Evolutionary conservation across 1,140 invertebrate genomes (phyloP).

Genomic region (Nephila pilipes): DNA sequence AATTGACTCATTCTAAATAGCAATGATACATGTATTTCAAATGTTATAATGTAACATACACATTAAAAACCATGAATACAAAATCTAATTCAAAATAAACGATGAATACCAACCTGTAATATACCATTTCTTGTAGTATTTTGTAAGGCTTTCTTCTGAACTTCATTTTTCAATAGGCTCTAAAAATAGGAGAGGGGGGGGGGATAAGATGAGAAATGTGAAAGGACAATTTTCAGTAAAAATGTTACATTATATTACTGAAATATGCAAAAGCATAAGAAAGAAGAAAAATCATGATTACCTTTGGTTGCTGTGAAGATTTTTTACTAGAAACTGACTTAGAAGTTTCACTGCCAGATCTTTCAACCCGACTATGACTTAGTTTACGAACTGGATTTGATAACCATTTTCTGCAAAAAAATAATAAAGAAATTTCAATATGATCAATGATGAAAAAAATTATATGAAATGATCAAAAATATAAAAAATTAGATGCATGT

Average conservation of each 20-base stretch:
- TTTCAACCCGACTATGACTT: conserved; percentile 93
- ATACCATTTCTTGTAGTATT: conserved; percentile 55
- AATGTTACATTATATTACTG: background rate
- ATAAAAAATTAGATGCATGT: no score
- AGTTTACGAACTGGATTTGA: conserved; percentile 93
- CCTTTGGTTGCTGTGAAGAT: conserved; percentile 57
- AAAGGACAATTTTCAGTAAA: background rate
- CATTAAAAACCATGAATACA: background rate
- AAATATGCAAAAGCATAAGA: background rate
- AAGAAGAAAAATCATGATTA: background rate
- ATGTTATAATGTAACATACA: background rate
- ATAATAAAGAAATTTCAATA: background rate
- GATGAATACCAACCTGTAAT: conserved; percentile 6
- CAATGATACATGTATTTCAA: background rate
- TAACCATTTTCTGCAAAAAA: conserved; percentile 90
- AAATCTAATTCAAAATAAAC: conserved; percentile 6
- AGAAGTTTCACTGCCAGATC: conserved; percentile 80
- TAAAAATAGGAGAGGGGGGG: conserved; percentile 81
- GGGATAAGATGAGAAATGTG: background rate
- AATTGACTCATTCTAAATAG: conserved; percentile 27
- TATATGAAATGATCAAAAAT: no score
- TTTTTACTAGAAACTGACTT: conserved; percentile 77
- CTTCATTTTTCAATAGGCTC: conserved; percentile 88
- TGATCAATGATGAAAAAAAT: no score
- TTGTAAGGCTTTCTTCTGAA: conserved; percentile 28